Conservation (phyloP, 1,140 invertebrate genomes). For the Trypoxylus dichotomus region DNA sequence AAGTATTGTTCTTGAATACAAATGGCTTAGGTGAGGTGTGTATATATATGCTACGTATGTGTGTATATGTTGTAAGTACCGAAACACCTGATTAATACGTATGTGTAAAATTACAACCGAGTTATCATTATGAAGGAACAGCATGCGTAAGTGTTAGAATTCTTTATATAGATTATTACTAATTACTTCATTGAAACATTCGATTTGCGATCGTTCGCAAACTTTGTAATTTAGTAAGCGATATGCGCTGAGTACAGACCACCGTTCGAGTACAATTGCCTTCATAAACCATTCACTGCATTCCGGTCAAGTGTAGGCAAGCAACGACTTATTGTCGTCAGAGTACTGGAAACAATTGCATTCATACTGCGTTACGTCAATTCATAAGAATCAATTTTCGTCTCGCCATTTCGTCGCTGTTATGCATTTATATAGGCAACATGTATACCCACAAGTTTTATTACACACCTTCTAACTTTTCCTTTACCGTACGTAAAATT, state of each 20-base stretch:
- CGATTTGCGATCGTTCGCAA: too few relatives aligned
- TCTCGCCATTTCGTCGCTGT: constrained; percentile 1
- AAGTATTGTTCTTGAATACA: constrained; percentile 56
- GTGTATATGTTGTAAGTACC: too few relatives aligned
- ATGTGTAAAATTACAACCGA: too few relatives aligned
- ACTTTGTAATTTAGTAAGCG: too few relatives aligned
- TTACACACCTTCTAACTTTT: background rate
- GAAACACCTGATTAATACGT: too few relatives aligned
- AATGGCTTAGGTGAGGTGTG: too few relatives aligned
- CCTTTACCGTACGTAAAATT: background rate
- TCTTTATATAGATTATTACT: too few relatives aligned
- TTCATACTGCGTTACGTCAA: constrained; percentile 2
- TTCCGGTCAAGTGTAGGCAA: constrained; percentile 20
- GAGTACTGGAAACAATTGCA: constrained; percentile 12
- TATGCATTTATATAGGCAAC: background rate
- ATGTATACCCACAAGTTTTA: background rate
- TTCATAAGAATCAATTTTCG: constrained; percentile 16
- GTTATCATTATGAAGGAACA: too few relatives aligned
- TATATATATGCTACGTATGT: too few relatives aligned
- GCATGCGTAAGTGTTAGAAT: too few relatives aligned
- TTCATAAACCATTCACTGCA: background rate
- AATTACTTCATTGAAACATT: too few relatives aligned
- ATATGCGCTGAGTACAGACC: too few relatives aligned
- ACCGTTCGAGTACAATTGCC: background rate
- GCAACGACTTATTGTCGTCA: constrained; percentile 1